These are phyloP conservation scores for Empidonax alnorum DNA, from an alignment of 2,113 vertebrate species.

Conservation along the genomic window DNA sequence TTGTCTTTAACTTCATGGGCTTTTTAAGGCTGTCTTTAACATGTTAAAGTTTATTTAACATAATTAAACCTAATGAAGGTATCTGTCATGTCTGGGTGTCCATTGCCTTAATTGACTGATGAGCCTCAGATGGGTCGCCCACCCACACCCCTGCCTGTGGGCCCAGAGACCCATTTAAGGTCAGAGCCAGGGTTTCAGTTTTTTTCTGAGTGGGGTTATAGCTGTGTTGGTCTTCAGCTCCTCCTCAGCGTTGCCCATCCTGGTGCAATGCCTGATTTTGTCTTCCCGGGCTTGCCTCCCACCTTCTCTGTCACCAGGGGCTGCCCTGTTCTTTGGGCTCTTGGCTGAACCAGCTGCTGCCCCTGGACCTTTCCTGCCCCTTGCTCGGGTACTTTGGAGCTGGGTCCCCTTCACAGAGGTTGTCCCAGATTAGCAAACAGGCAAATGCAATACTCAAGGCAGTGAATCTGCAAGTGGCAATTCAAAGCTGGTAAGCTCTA, in stretches of 20 bases:
- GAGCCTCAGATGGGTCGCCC: neutral
- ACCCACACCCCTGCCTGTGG: fast-evolving
- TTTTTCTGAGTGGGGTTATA: fast-evolving
- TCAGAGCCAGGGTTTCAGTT: fast-evolving
- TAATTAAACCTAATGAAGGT: neutral
- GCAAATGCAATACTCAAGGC: fast-evolving
- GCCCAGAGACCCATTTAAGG: neutral
- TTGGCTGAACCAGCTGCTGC: neutral
- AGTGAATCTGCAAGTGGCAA: neutral
- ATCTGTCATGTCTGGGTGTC: neutral
- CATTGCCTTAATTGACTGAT: neutral
- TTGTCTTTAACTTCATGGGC: neutral
- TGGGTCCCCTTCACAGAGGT: neutral
- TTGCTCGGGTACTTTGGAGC: neutral
- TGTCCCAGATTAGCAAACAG: neutral
- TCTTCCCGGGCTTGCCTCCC: fast-evolving
- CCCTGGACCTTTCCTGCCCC: neutral
- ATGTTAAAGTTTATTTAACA: neutral
- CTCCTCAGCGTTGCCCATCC: fast-evolving
- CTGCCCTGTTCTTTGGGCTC: neutral
- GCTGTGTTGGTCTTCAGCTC: fast-evolving
- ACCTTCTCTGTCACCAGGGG: fast-evolving
- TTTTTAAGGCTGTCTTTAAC: neutral
- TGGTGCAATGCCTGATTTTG: fast-evolving
- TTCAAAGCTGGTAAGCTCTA: neutral